Evolutionary conservation across 2,888 invertebrate species (phyloP).

Genomic region (Selenia dentaria): DNA sequence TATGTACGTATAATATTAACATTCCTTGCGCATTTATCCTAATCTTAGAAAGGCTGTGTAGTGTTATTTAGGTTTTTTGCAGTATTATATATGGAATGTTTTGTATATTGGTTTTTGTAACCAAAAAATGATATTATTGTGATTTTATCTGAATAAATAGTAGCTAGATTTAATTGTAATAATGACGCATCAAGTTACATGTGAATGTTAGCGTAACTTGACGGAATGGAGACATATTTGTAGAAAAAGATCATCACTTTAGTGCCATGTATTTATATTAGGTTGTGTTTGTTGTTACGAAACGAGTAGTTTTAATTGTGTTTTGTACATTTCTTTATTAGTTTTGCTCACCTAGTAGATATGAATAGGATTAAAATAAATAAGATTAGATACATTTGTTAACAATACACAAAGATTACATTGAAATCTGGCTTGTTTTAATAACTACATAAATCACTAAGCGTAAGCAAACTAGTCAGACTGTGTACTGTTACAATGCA

Average conservation of each 20-base stretch:
- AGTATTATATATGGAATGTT: conserved; percentile 22
- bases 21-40: conserved; percentile 42
- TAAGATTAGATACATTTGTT: too few relatives aligned
- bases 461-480: too few relatives aligned
- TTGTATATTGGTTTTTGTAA: not conserved
- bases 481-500: too few relatives aligned
- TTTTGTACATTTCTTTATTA: not conserved
- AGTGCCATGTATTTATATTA: conserved; percentile 53
- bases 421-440: too few relatives aligned
- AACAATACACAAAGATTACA: too few relatives aligned
- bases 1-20: not conserved
- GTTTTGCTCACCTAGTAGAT: not conserved
- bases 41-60: conserved; percentile 46
- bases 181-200: too few relatives aligned
- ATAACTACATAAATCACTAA: too few relatives aligned
- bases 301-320: not conserved
- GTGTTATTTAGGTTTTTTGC: conserved; percentile 17
- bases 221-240: conserved; percentile 3
- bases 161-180: not conserved
- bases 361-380: too few relatives aligned
- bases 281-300: conserved; percentile 28
- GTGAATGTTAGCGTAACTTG: not conserved
- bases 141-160: conserved; percentile 1
- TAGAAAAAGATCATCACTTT: conserved; percentile 16
- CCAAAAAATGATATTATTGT: conserved; percentile 4